Evolutionary conservation across 2,888 invertebrate species (phyloP).

Genomic region (Dynastes hyllus): DNA sequence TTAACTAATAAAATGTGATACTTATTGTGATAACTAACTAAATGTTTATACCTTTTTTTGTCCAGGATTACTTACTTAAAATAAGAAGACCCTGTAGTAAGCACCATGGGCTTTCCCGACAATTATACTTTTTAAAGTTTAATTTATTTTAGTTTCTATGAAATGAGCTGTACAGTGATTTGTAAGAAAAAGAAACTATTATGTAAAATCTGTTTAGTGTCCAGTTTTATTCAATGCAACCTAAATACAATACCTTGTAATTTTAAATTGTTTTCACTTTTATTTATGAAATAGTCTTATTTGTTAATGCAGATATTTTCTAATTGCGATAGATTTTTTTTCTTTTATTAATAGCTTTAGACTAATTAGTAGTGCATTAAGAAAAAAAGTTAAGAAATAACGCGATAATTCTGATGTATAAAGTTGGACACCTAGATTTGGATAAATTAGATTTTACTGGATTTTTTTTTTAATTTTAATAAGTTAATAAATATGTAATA

Average conservation of each 20-base stretch:
- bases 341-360: not conserved
- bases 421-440: conserved; percentile 38
- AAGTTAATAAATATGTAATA: conserved; percentile 19
- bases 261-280: conserved; percentile 11
- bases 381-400: not conserved
- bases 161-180: conserved; percentile 44
- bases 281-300: not conserved
- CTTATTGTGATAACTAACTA: conserved; percentile 46
- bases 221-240: conserved; percentile 45
- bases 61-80: conserved; percentile 48
- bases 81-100: conserved; percentile 40
- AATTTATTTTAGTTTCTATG: conserved; percentile 48
- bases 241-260: not conserved
- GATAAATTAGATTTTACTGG: conserved; percentile 23
- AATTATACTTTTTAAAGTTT: conserved; percentile 31
- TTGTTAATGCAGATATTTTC: conserved; percentile 3
- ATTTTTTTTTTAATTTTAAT: conserved; percentile 32
- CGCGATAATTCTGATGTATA: conserved; percentile 17
- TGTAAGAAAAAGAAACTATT: conserved; percentile 21
- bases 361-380: not conserved
- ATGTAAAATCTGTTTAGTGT: conserved; percentile 45
- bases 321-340: not conserved
- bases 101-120: conserved; percentile 38
- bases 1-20: conserved; percentile 39
- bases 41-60: conserved; percentile 43